Percentiles rank a stretch among this genome's conserved stretches.
phyloP scores from a whole-genome alignment of 2,797 vertebrate species.

The Pipistrellus kuhlii region DNA sequence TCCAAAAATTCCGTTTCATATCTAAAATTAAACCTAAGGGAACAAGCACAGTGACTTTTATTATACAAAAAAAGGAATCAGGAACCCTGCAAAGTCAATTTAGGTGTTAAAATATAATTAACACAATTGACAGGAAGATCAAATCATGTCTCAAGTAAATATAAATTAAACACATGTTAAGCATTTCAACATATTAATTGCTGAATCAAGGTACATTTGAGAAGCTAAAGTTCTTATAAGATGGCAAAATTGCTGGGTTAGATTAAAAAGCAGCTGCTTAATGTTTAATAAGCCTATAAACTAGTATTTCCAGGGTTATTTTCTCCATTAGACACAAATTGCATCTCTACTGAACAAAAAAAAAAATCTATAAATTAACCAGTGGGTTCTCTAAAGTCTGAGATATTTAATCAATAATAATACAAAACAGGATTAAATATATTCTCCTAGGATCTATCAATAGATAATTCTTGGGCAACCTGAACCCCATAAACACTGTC shows the following conservation, averaged over 20 bases:
- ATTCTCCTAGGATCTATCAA: neutral
- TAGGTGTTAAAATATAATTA: conserved; percentile 25
- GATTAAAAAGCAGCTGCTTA: neutral
- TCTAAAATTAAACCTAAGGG: neutral
- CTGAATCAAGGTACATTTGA: conserved; percentile 1
- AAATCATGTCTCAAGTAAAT: neutral
- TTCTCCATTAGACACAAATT: neutral
- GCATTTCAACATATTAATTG: neutral
- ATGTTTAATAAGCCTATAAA: neutral
- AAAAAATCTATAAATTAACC: neutral
- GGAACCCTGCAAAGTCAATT: neutral
- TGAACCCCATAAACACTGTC: neutral
- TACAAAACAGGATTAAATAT: neutral
- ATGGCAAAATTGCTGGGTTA: neutral
- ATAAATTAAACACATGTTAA: neutral
- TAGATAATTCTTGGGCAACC: neutral
- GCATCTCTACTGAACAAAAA: neutral
- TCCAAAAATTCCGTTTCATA: neutral
- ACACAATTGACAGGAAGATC: neutral
- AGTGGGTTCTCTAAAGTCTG: neutral
- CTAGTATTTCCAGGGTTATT: neutral
- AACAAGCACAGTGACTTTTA: neutral
- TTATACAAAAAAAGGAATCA: neutral
- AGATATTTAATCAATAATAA: neutral
- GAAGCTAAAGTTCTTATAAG: conserved; percentile 1